Evolutionary conservation across 1,140 invertebrate species (phyloP), one percentile per base, ranked within the genome.

Genomic region (Microplitis demolitor): DNA sequence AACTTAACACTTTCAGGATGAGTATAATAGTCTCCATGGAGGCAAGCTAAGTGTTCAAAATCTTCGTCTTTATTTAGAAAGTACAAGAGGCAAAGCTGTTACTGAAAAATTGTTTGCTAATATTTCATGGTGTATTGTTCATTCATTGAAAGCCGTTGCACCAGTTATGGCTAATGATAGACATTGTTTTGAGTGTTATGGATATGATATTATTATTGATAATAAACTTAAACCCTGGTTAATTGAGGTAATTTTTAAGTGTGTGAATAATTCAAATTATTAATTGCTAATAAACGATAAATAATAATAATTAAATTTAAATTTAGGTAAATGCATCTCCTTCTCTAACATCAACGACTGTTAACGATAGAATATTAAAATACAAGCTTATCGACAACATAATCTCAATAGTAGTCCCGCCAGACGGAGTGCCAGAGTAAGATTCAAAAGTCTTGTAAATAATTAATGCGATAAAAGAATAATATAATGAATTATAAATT

Each of bases 331-430:
- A 99, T 83, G 96, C 97, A 0, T 98, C 97, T 0, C 97, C 97
- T 0, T 98, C 97, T 0, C 83, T 98, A 1, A 96, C 95, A 3
- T 97, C 96, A 0, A 99, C 97, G 0, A 99, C 97, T 0, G 94
- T 96, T 0, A 98, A 96, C 83, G 97, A 99, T 85, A 89, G 97
- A 77, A 97, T 98, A 78, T 89, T 98, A 72, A 99, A 99, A 82
- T 96, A 97, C 79, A 97, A 97, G 88, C 85, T 99, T 11, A 97
- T 99, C 70, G 96, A 97, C 80, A 98, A 98, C 84, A 96, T 98
- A 71, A 88, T 98, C 60, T 96, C 96, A 34, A 93, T 98, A 58
- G 95, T 98, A 0, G 81, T 98, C 35, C 96, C 96, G 1, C 92
- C 95, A 0, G 95, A 95, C 79, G 95, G 97, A 60, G 88, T 96